Evolutionary conservation across 2,797 vertebrate genomes (phyloP).

Genomic region (Carcharodon carcharias): DNA sequence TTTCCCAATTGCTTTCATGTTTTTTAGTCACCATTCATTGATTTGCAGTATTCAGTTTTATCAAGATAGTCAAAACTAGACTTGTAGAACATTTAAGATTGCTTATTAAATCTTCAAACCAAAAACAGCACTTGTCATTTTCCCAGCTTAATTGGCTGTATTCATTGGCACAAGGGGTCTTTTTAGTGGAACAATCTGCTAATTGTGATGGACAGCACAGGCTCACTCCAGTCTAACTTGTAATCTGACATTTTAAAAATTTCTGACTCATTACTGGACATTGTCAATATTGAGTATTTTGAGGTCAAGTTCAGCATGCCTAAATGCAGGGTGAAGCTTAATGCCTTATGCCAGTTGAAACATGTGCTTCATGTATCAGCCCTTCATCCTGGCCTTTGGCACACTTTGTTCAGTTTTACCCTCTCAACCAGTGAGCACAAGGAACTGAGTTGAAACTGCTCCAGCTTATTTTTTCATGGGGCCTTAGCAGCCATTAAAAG

Average conservation of each 20-base stretch:
- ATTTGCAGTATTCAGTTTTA: not conserved
- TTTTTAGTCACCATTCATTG: not conserved
- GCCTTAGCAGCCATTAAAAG: not conserved
- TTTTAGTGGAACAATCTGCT: not conserved
- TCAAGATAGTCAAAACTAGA: not conserved
- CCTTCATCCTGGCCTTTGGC: not conserved
- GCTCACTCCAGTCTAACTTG: not conserved
- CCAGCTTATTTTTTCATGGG: not conserved
- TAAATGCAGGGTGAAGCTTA: not conserved
- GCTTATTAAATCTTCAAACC: not conserved
- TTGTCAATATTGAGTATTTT: not conserved
- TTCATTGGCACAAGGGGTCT: not conserved
- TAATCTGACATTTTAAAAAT: not conserved
- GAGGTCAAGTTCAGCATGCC: not conserved
- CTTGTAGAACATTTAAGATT: not conserved
- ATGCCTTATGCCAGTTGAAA: not conserved
- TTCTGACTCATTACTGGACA: not conserved
- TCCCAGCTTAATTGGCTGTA: not conserved
- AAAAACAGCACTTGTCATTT: not conserved
- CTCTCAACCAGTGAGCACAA: not conserved
- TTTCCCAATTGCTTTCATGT: slow-evolving; percentile 22
- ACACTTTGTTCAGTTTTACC: not conserved
- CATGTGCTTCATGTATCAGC: not conserved
- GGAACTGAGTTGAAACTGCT: not conserved
- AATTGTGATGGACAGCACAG: not conserved